Base-by-base conservation (phyloP, 1,140 invertebrate genomes). In the Drosophila subpulchrella region DNA sequence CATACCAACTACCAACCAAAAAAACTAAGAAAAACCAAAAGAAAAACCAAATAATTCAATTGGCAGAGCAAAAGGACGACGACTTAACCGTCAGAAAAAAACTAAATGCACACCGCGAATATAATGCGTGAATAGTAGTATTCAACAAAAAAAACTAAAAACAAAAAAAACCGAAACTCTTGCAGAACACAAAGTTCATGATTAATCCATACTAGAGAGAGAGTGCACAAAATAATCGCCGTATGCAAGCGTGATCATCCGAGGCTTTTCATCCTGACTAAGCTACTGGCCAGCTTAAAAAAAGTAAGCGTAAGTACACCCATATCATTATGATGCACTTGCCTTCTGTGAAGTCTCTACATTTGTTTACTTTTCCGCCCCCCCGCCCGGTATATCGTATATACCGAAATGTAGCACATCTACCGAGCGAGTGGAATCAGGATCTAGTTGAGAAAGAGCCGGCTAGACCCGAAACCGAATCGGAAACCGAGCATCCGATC, bases 31-130 rank as follows among this genome's bases (percentile, higher is more conserved):
- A 17, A 3, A 15, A 15, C n/a, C 7, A 17, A 44, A 11, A 20
- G 10, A 44, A 44, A 44, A 51, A 54, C 12, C 17, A 38, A 65
- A 39, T 36, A 61, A 44, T 61, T 61, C n/a, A 36, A 65, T 36
- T 32, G 61, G 55, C 30, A 63, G 56, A 36, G 39, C 55, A 56
- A 24, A 42, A 30, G 39, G 38, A 61, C 38, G 38, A 13, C 32
- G 17, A 44, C 42, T 44, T 10, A 6, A 50, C 20, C 30, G 32
- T 51, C 32, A 12, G n/a, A 34, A 34, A 17, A 17, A 20, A 20
- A 20, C 20, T 17, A 34, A 48, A 51, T 34, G 48, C 30, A 51
- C 15, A 51, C 12, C 46, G 17, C 10, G 48, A 51, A 34, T 27
- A 48, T 13, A 36, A 36, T 36, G 32, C 32, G 50, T 36, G 50